Evolutionary conservation across 1,140 invertebrate species (phyloP), one percentile per base, ranked within the genome.

Genomic region (Tribolium castaneum): DNA sequence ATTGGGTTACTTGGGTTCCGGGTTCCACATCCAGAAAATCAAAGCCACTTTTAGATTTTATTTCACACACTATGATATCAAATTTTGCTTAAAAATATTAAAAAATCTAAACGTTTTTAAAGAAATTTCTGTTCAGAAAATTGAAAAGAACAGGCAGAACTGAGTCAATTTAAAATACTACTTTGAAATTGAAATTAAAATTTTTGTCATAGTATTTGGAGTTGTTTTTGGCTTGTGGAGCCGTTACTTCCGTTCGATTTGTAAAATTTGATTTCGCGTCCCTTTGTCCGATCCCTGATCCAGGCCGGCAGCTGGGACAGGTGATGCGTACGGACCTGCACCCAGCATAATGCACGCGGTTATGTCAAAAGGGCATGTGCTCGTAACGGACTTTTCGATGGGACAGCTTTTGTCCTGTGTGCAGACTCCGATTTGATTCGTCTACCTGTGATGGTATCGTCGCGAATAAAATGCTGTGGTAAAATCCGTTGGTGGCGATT

Each of bases 301-400:
- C 56, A 25, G 30, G 25, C 7, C 59, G 59, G 59, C 59, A 66
- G 71, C 71, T 73, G 71, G 71, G 71, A 73, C 71, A 73, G 71
- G 71, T 73, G 71, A 73, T 73, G 71, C 12, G 45, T 71, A 45
- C 22, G 45, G 70, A 73, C 71, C 49, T 54, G 30, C 71, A 73
- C 66, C 25, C 25, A 30, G 35, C 70, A 72, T 30, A 72, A 62
- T 62, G 56, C 50, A 16, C 50, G 39, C 49, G 70, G 49, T 73
- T 34, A 52, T 73, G 71, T 73, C 71, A 73, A 73, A 73, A 73
- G 71, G 71, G 71, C 71, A 73, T 52, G 49, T 73, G 71, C 71
- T 25, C 49, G 49, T 73, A 73, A 73, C 71, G 71, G 71, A 73
- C 71, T 73, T 73, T 73, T 73, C 19, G 71, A 73, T 73, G 71